Conservation (phyloP, 2,888 invertebrate species). For the Synergus laeviventris region DNA sequence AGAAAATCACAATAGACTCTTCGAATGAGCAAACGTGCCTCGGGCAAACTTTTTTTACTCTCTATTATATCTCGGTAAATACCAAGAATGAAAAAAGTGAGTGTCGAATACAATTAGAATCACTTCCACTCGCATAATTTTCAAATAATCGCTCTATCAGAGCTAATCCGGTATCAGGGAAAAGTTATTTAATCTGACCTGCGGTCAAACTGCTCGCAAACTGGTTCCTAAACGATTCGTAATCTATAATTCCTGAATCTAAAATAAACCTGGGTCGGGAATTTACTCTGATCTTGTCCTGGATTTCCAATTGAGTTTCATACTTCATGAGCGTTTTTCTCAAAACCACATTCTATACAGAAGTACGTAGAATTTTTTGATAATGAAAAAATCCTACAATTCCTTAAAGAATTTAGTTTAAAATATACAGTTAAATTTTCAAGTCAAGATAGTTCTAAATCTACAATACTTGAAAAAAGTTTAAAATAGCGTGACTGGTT, state of each 20-base stretch:
- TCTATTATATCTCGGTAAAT: constrained; percentile 17
- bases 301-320: not conserved
- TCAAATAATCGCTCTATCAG: constrained; percentile 17
- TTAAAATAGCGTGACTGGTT: not conserved
- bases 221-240: constrained; percentile 22
- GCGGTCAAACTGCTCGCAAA: constrained; percentile 31
- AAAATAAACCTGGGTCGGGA: not conserved
- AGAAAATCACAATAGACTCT: constrained; percentile 7
- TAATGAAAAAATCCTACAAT: too few species aligned
- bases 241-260: constrained; percentile 11
- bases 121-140: constrained; percentile 36
- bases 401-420: too few species aligned
- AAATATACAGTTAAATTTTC: too few species aligned
- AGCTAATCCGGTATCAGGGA: constrained; percentile 18
- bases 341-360: too few species aligned
- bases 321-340: too few species aligned
- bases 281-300: constrained; percentile 5
- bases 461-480: not conserved
- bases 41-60: constrained; percentile 13
- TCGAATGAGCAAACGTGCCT: constrained; percentile 11
- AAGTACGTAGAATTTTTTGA: too few species aligned
- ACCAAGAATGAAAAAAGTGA: not conserved
- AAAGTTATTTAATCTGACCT: constrained; percentile 2
- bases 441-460: not conserved
- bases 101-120: constrained; percentile 27